Percentiles rank a stretch among this genome's conserved stretches.
Evolutionary conservation across 2,113 vertebrate genomes (phyloP).

Genomic region (Zeus faber): DNA sequence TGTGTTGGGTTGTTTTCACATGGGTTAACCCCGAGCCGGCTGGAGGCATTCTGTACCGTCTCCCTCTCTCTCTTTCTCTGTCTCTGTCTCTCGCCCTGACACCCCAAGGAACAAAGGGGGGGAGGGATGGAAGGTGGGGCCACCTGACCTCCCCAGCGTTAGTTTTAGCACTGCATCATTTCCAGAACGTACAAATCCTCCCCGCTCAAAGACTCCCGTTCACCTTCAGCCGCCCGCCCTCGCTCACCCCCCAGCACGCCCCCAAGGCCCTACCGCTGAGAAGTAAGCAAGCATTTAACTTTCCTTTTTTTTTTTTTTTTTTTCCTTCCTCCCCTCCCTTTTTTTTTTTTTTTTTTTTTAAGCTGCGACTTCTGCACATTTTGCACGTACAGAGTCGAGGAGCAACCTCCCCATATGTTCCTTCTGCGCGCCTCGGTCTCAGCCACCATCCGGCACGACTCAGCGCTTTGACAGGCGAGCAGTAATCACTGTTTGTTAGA

Average conservation of each 20-base stretch:
- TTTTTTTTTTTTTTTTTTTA: constrained; percentile 48
- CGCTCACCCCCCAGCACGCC: constrained; percentile 13
- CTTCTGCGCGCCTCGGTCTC: constrained; percentile 2
- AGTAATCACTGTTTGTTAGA: constrained; percentile 31
- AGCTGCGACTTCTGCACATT: constrained; percentile 46
- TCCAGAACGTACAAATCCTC: constrained; percentile 55
- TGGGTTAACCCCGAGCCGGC: constrained; percentile 45
- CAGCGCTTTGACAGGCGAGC: constrained; percentile 29
- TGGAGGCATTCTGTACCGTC: constrained; percentile 49
- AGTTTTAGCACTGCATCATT: too few relatives aligned
- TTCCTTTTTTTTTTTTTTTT: too few relatives aligned
- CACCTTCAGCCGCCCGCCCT: too few relatives aligned
- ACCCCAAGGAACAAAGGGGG: constrained; percentile 46
- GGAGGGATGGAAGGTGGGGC: too few relatives aligned
- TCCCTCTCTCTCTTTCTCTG: constrained; percentile 25
- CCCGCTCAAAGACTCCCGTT: constrained; percentile 65
- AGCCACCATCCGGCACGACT: constrained; percentile 17
- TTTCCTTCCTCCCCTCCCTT: too few relatives aligned
- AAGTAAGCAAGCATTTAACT: too few relatives aligned
- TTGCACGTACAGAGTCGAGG: constrained; percentile 54
- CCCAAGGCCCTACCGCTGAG: constrained; percentile 32
- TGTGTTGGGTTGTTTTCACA: constrained; percentile 64
- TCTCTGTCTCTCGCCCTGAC: constrained; percentile 40
- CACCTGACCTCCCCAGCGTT: constrained; percentile 41
- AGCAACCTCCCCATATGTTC: constrained; percentile 50